Base-by-base conservation (phyloP, 2,888 invertebrate species). In the Limnephilus auricula region DNA sequence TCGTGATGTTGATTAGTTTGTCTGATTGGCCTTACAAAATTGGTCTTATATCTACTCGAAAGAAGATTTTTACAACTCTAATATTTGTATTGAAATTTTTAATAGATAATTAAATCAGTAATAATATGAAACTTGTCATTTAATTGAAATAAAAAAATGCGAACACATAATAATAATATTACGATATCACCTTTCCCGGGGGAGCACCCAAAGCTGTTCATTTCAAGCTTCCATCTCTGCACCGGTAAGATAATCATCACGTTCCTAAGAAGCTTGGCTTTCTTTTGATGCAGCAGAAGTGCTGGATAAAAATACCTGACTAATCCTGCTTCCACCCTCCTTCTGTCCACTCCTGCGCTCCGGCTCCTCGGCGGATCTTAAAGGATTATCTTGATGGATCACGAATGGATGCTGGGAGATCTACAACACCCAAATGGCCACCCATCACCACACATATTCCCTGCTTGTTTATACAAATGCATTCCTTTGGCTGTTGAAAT, bases 381-480 rank as follows among this genome's bases (percentile, higher is more conserved):
- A 40, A 45, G 92, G 91, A 92, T 92, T 92, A 92, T 79, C 91
- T 89, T 92, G 91, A 92, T 92, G 92, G 87, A 92, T 91, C 88
- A 91, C 91, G 65, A 91, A 89, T 88, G 84, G 90, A 89, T 88
- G 84, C 85, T 84, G 90, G 34, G n/a, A 65, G 45, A 83, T 90
- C 83, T 83, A 34, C 50, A 65, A 65, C 65, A 83, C 83, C 32
- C 34, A 90, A 80, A 83, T 40, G 90, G 90, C 89, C 89, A 89
- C 80, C 89, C 89, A 80, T 45, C 79, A n/a, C 79, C 65, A 34
- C 78, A 32, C 37, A 79, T 65, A n/a, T 25, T 65, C 65, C 4
- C 65, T 65, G 25, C 65, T 6, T 65, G 25, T 65, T 65, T 65
- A 86, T 86, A 45, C 85, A 25, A 40, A 50, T 86, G n/a, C 31